These are phyloP conservation scores for Rhegmatorhina hoffmannsi DNA, from an alignment of 2,113 vertebrate species.

Conservation along the genomic window DNA sequence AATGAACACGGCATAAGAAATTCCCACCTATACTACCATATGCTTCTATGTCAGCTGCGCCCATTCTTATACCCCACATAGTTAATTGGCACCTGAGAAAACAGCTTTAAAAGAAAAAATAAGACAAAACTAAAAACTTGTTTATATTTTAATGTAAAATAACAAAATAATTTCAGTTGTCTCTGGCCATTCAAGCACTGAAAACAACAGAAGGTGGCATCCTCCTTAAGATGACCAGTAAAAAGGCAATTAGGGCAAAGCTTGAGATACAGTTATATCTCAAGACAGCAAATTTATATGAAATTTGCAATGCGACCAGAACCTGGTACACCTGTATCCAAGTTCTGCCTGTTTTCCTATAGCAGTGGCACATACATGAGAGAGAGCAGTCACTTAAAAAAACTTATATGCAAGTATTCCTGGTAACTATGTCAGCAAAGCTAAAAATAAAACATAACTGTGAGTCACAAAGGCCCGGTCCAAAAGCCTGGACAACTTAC, in stretches of 20 bases:
- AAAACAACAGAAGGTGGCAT: neutral
- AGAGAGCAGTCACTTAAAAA: neutral
- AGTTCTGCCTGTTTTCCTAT: neutral
- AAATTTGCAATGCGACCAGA: neutral
- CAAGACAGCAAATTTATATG: neutral
- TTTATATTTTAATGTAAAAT: neutral
- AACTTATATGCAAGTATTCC: neutral
- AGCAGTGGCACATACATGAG: neutral
- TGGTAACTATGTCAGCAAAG: slow-evolving; percentile 5
- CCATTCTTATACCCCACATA: neutral
- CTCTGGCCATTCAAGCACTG: neutral
- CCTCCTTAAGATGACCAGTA: neutral
- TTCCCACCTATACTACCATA: neutral
- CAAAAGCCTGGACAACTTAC: neutral
- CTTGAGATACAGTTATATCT: neutral
- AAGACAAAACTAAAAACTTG: neutral
- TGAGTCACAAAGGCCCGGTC: neutral
- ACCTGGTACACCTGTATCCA: neutral
- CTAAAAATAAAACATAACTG: slow-evolving; percentile 36
- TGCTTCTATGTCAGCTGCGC: neutral
- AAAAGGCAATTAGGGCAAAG: neutral
- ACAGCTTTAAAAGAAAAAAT: neutral
- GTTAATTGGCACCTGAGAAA: neutral
- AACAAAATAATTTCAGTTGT: neutral
- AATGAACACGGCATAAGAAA: neutral